Conservation (phyloP, 2,888 invertebrate genomes). For the Tenthredo notha region DNA sequence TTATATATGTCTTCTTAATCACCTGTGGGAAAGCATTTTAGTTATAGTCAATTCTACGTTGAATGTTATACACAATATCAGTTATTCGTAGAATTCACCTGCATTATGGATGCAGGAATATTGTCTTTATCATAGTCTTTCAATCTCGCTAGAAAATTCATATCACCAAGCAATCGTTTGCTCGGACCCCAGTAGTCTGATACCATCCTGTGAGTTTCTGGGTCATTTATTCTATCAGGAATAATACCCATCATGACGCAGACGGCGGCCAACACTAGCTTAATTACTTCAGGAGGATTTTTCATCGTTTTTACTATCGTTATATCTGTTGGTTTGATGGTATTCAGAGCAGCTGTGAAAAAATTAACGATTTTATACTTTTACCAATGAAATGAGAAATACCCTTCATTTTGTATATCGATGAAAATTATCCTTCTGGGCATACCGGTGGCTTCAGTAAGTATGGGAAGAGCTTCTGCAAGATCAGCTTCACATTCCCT, state of each 20-base stretch:
- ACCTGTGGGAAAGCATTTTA: slow-evolving; percentile 55
- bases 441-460: slow-evolving; percentile 84
- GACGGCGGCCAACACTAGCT: slow-evolving; percentile 94
- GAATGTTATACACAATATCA: background rate
- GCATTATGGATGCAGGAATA: slow-evolving; percentile 87
- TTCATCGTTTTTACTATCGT: slow-evolving; percentile 94
- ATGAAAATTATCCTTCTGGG: background rate
- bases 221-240: slow-evolving; percentile 89
- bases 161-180: slow-evolving; percentile 89
- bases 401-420: background rate
- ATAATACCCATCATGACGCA: slow-evolving; percentile 91
- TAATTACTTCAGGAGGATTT: slow-evolving; percentile 90
- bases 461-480: slow-evolving; percentile 91
- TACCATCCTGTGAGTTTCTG: slow-evolving; percentile 84
- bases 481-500: slow-evolving; percentile 96
- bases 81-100: slow-evolving; percentile 78
- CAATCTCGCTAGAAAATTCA: slow-evolving; percentile 87
- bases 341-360: slow-evolving; percentile 87
- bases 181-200: slow-evolving; percentile 93
- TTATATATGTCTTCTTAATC: slow-evolving; percentile 68
- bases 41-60: background rate
- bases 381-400: background rate
- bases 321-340: slow-evolving; percentile 91
- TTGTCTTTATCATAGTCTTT: slow-evolving; percentile 93
- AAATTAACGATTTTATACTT: background rate